Evolutionary conservation across 1,140 invertebrate genomes (phyloP), one percentile per base, ranked within the genome.

Genomic region (Cydia strobilella): DNA sequence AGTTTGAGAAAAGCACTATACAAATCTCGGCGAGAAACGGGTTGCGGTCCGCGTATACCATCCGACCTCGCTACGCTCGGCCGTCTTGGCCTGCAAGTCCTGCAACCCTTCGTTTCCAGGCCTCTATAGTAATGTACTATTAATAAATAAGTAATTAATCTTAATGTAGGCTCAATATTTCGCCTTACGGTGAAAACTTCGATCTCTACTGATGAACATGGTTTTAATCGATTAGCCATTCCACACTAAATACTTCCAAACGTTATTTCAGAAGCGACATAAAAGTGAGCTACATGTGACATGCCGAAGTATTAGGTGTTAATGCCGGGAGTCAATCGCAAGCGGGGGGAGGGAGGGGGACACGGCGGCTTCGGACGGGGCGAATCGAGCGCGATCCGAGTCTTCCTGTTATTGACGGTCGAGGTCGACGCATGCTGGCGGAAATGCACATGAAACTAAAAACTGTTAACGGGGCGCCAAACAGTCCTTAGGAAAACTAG

Each of bases 381-480:
- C 79, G 76, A 74, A 69, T 80, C 76, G 83, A 80, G 81, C 79
- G 82, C 75, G 82, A 79, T 85, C 78, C 82, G 81, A 69, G 76
- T 85, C 84, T 90, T 86, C 89, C 76, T 74, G 83, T 87, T 86
- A 87, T 86, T 84, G 81, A 86, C 84, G 80, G 80, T 87, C 86
- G 83, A 84, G 80, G 80, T 87, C 86, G 83, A 84, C 80, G 81
- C 90, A 91, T 91, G 90, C 90, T 89, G 83, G 80, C 77, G 85
- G 78, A 82, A 78, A 86, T 87, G 84, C 84, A 90, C 84, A 91
- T 89, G 82, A 79, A 87, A 86, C 87, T 90, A 90, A 84, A 83
- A 83, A 85, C 76, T 80, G 83, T 88, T 85, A 85, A 86, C 81
- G 78, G 82, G 82, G 73, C 77, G 79, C 74, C 76, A 77, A 84